These are phyloP conservation scores for Rhinolophus ferrumequinum DNA, from an alignment of 2,113 vertebrate genomes.

Conservation along the genomic window DNA sequence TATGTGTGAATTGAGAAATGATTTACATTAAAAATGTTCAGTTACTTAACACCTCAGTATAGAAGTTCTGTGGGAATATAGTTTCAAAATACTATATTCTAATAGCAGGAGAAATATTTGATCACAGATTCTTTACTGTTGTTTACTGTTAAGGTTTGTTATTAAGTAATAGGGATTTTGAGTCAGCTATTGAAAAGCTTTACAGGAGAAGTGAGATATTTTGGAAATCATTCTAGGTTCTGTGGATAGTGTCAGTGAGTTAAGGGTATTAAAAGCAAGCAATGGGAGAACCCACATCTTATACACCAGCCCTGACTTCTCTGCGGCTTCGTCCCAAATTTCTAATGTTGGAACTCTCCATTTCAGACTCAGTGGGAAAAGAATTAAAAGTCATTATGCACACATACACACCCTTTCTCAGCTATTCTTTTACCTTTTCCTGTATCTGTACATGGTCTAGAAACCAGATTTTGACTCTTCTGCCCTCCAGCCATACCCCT, in stretches of 20 bases:
- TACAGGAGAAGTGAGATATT: not conserved
- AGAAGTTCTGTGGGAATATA: not conserved
- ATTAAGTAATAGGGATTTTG: not conserved
- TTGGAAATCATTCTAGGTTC: not conserved
- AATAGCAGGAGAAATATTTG: conserved; percentile 35
- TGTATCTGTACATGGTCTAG: not conserved
- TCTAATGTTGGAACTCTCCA: not conserved
- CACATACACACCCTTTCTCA: not conserved
- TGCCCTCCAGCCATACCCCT: not conserved
- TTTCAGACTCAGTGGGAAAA: conserved; percentile 29
- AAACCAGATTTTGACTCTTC: not conserved
- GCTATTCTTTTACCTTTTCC: not conserved
- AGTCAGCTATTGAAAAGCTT: not conserved
- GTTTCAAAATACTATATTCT: not conserved
- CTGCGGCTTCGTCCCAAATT: not conserved
- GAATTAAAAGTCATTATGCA: not conserved
- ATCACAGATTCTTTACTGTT: not conserved
- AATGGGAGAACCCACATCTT: not conserved
- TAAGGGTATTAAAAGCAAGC: not conserved
- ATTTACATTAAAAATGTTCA: not conserved
- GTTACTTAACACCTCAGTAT: not conserved
- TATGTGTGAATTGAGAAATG: conserved; percentile 35
- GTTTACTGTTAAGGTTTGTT: not conserved
- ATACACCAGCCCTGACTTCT: not conserved
- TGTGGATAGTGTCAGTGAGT: not conserved